Conservation (phyloP, 2,113 vertebrate species). For the Neolamprologus brichardi region DNA sequence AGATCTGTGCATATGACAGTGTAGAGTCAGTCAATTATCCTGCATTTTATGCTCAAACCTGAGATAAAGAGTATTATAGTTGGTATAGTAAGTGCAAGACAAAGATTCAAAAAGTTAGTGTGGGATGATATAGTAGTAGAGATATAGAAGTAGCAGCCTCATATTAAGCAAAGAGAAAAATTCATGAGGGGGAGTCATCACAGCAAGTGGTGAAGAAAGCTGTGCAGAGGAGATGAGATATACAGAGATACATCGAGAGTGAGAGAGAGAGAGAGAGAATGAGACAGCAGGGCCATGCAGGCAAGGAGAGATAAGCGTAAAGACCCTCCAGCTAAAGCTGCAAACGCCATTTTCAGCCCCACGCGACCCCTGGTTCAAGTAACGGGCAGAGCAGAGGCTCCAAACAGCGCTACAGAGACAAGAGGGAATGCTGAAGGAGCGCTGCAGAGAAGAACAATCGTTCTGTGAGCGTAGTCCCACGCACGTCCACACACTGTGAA, state of each 20-base stretch:
- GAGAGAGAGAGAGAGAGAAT: neutral
- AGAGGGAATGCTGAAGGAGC: neutral
- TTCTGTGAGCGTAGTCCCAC: neutral
- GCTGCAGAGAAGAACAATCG: constrained; percentile 1
- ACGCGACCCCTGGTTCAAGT: neutral
- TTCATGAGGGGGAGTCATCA: constrained; percentile 5
- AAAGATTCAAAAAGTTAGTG: neutral
- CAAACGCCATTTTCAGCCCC: neutral
- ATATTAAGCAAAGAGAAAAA: constrained; percentile 16
- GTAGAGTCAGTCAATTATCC: neutral
- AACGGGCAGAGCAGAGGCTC: neutral
- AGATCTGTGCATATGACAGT: neutral
- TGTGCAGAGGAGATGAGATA: neutral
- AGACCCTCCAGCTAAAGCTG: constrained; percentile 8
- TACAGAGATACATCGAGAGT: neutral
- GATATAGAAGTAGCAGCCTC: neutral
- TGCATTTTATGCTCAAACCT: neutral
- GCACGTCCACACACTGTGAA: neutral
- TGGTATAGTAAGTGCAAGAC: neutral
- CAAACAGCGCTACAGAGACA: neutral
- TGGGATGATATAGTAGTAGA: neutral
- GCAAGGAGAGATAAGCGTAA: constrained; percentile 2
- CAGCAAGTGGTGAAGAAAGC: neutral
- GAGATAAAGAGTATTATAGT: neutral
- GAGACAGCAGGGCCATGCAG: neutral